These are phyloP conservation scores for Scelioninae gen. 2 DNA, from an alignment of 2,888 invertebrate species.

Conservation along the genomic window DNA sequence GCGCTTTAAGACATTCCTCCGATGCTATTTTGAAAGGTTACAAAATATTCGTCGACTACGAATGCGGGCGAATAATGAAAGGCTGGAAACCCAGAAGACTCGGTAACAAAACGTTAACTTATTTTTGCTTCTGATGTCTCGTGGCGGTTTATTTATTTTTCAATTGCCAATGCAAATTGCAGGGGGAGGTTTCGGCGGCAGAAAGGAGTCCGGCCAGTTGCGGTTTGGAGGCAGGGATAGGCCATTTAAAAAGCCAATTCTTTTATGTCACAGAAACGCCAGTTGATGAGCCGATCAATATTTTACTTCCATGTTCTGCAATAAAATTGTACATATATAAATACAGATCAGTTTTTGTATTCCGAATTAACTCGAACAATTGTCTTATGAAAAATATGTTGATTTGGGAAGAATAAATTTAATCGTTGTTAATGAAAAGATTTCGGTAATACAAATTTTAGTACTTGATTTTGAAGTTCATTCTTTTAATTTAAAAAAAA, in stretches of 20 bases:
- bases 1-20: constrained; percentile 80
- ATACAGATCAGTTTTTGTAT: background rate
- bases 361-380: too few relatives aligned
- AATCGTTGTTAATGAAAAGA: too few relatives aligned
- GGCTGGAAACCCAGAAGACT: constrained; percentile 91
- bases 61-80: constrained; percentile 82
- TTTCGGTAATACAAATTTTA: too few relatives aligned
- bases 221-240: constrained; percentile 89
- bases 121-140: background rate
- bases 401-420: too few relatives aligned
- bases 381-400: too few relatives aligned
- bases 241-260: constrained; percentile 84
- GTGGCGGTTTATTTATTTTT: constrained; percentile 10
- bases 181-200: constrained; percentile 91
- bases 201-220: constrained; percentile 90
- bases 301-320: background rate
- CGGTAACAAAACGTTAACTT: constrained; percentile 74
- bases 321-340: constrained; percentile 2
- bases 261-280: constrained; percentile 62
- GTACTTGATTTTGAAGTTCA: too few relatives aligned
- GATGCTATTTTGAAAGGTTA: constrained; percentile 81
- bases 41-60: constrained; percentile 85
- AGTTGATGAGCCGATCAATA: background rate
- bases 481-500: too few relatives aligned
- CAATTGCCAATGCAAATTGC: constrained; percentile 54